Conservation (phyloP, 2,888 invertebrate genomes). For the Fabriciana adippe region DNA sequence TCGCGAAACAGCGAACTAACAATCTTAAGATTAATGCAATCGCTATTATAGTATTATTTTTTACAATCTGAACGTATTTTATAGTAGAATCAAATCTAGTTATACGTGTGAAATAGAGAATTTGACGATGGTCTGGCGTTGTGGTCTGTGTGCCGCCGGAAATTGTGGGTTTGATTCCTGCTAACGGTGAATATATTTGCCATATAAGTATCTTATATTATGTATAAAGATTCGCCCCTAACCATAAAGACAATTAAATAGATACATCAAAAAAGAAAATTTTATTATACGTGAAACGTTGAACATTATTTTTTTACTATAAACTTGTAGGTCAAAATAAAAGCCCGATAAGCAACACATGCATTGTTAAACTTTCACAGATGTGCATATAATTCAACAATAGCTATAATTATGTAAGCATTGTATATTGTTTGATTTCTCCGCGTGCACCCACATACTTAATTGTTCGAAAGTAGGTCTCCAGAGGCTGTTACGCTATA, state of each 20-base stretch:
- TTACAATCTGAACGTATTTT: neutral
- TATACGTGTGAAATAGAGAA: neutral
- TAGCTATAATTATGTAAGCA: constrained; percentile 38
- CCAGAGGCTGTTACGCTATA: constrained; percentile 34
- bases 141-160: constrained; percentile 11
- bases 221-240: no score
- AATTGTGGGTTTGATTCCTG: neutral
- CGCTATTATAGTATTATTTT: neutral
- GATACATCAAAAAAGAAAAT: no score
- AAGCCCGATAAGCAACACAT: constrained; percentile 6
- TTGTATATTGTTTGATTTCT: constrained; percentile 46
- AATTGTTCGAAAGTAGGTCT: constrained; percentile 61
- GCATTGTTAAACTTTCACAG: constrained; percentile 28
- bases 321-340: no score
- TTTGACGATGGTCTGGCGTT: neutral
- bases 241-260: no score
- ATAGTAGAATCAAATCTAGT: neutral
- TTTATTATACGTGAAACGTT: no score
- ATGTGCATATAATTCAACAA: constrained; percentile 33
- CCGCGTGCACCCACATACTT: constrained; percentile 53
- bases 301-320: no score
- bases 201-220: neutral
- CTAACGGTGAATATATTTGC: neutral
- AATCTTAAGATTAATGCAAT: neutral
- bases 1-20: neutral